phyloP scores from a whole-genome alignment of 2,113 vertebrate genomes.

The Cynoglossus semilaevis region DNA sequence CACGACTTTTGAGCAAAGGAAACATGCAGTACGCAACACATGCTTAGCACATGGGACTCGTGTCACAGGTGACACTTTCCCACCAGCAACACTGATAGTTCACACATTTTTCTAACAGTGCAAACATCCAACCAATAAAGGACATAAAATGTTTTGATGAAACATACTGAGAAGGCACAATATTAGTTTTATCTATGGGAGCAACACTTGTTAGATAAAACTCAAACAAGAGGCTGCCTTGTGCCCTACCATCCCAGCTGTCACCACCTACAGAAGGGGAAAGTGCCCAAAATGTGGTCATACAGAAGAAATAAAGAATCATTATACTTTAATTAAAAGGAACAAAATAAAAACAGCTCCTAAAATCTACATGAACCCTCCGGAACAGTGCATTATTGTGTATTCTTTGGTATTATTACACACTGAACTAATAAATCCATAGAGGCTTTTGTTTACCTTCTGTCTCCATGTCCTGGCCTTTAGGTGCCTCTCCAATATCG shows the following conservation, averaged over 20 bases:
- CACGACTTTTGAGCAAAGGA: not conserved
- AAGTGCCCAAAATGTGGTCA: slow-evolving; percentile 35
- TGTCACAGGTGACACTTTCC: slow-evolving; percentile 15
- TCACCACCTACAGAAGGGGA: slow-evolving; percentile 57
- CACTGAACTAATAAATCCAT: too few species aligned
- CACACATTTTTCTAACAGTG: slow-evolving; percentile 19
- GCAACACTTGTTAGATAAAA: slow-evolving; percentile 54
- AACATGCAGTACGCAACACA: slow-evolving; percentile 36
- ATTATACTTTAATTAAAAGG: not conserved
- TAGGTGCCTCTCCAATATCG: slow-evolving; percentile 95
- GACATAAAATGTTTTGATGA: slow-evolving; percentile 12
- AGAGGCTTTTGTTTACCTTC: slow-evolving; percentile 73
- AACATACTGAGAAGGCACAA: slow-evolving; percentile 1
- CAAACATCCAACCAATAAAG: slow-evolving; percentile 28
- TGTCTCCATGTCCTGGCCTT: slow-evolving; percentile 96
- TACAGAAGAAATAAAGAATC: not conserved
- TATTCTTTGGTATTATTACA: not conserved
- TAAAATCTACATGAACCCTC: not conserved
- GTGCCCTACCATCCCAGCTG: slow-evolving; percentile 72
- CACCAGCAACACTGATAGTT: not conserved
- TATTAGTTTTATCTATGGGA: slow-evolving; percentile 49
- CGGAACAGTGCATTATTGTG: not conserved
- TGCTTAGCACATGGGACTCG: slow-evolving; percentile 17
- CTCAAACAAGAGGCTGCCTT: slow-evolving; percentile 25
- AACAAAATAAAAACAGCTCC: not conserved